phyloP scores from a whole-genome alignment of 2,797 vertebrate species.

The Gymnothorax reevesii region DNA sequence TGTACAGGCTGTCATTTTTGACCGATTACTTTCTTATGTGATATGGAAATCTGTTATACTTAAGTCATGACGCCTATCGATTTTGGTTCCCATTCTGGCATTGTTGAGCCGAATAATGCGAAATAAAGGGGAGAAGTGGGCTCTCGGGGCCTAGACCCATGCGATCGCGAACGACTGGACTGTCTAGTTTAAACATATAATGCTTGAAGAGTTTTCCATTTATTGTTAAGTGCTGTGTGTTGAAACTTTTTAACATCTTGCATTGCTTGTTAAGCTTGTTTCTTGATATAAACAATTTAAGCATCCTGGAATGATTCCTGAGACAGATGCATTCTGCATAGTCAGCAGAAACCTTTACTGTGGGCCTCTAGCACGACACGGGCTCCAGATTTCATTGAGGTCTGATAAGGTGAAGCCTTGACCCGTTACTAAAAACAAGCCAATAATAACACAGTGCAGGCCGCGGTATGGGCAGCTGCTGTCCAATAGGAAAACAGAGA shows the following conservation, averaged over 20 bases:
- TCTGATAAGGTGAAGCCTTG: conserved; percentile 16
- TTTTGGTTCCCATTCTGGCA: too few species aligned
- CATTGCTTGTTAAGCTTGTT: background rate
- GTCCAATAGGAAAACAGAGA: background rate
- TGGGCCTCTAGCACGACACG: background rate
- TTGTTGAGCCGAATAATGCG: too few species aligned
- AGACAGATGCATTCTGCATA: background rate
- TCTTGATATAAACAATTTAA: conserved; percentile 3
- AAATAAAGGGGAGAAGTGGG: too few species aligned
- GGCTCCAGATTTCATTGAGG: conserved; percentile 6
- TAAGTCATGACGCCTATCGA: too few species aligned
- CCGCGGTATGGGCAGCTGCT: background rate
- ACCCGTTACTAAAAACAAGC: conserved; percentile 2
- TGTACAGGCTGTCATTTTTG: too few species aligned
- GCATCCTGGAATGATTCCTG: background rate
- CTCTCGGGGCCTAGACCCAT: too few species aligned
- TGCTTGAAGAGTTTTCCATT: too few species aligned
- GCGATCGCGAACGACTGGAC: too few species aligned
- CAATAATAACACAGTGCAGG: background rate
- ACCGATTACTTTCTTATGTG: too few species aligned
- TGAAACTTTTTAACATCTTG: background rate
- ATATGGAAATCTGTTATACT: too few species aligned
- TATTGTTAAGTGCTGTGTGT: background rate
- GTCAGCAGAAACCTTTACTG: background rate
- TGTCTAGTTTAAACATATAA: too few species aligned